Base-by-base conservation (phyloP, 53 echinoderm and acorn worm species). In the Paracentrotus lividus region DNA sequence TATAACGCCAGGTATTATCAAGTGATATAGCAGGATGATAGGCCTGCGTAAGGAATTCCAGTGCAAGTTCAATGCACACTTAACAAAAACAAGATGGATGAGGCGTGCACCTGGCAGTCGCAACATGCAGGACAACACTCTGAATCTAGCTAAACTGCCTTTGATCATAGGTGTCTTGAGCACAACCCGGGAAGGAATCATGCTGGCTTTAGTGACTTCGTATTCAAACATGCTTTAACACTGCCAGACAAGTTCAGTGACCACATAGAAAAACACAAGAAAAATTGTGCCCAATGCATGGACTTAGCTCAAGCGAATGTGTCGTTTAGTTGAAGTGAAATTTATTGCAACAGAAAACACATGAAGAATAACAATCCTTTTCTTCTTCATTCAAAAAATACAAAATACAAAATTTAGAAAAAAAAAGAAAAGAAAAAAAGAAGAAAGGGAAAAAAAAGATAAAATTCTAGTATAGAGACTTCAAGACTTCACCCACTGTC, bases 1-100 rank as follows among this genome's bases (percentile, higher is more conserved):
- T 24, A 34, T 87, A 18, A 53, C 29, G 15, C 53, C 29, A 53
- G 34, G 32, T 87, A 27, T 18, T 10, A 43, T 85, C 8, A 24
- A 85, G 26, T 52, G 49, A 31, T 85, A 51, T 43, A 49, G 85
- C 85, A 85, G 85, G 32, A 47, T 85, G 85, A 8, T 85, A 8
- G 85, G 85, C 15, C 49, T 49, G 3, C 49, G 85, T 14, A 51
- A 85, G 49, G 29, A 49, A n/a, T 47, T 85, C 24, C 85, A 85
- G 49, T 15, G 5, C 27, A 49, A 40, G 27, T 85, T 85, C 32
- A 52, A 85, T 23, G 34, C 31, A 23, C 43, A 38, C 44, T 52
- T 33, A 8, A 56, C 57, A 8, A 13, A 29, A 49, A 55, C 34
- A 20, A 49, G 31, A 29, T 52, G 8, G 15, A 49, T 85, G 49